Base-by-base conservation (phyloP, 2,797 vertebrate species). In the Anisognathus igniventris region DNA sequence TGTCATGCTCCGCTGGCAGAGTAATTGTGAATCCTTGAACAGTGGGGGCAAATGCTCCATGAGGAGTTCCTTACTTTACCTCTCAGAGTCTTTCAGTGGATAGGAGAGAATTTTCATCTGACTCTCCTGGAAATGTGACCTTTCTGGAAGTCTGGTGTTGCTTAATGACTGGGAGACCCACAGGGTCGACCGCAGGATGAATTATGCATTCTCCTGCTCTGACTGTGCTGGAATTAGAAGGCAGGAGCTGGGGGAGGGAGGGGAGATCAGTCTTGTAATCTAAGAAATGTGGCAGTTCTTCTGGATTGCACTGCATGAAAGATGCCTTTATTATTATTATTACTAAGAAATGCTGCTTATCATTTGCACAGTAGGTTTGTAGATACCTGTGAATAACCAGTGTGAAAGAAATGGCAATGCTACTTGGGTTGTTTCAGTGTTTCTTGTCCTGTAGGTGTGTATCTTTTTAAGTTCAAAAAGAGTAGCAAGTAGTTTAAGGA, bases 201-300 rank as follows among this genome's bases (percentile, higher is more conserved):
- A 86, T 74, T 62, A 74, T 51, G 35, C n/a, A 28, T 89, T 89
- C 37, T 47, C 44, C 83, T 75, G n/a, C 60, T 61, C 60, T 83
- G 88, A 72, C 71, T 72, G 61, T 48, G 8, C 47, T 92, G 70
- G 57, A 83, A 48, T 40, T 71, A 88, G 76, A 85, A 86, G 74
- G 31, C 72, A 65, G 67, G 31, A 74, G 51, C 50, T 33, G 56
- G 42, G 7, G 39, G 51, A 30, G 39, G 56, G 14, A n/a, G 8
- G 22, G 22, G 2, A 27, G 78, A 78, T 64, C 25, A 28, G 16
- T 66, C 45, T 72, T 7, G 7, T 86, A 92, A 78, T 86, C 92
- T 80, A 87, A 83, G 85, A 95, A 90, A 83, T 87, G 33, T 16
- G 65, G 83, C 67, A 54, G 18, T 82, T 96, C 66, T 94, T 92